phyloP scores from a whole-genome alignment of 2,888 invertebrate genomes.

The Rhimphoctona megacephalus region DNA sequence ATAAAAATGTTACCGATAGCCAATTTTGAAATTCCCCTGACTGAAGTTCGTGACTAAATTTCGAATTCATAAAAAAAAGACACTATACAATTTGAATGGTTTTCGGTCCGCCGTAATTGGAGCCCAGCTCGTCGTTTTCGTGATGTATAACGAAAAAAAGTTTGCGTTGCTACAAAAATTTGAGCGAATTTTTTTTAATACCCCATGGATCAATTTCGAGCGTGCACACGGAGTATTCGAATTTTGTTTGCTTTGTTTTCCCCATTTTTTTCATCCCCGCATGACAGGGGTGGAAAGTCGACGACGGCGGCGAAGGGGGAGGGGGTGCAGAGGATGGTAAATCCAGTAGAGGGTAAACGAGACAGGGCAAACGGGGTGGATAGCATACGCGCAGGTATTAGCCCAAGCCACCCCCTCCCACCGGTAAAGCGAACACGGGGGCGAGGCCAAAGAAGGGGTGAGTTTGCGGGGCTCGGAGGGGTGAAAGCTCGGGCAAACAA shows the following conservation, averaged over 20 bases:
- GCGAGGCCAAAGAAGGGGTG: constrained; percentile 46
- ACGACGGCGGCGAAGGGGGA: constrained; percentile 5
- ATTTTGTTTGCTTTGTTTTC: constrained; percentile 37
- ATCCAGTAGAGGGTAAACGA: constrained; percentile 67
- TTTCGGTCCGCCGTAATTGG: neutral
- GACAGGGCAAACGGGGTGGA: constrained; percentile 65
- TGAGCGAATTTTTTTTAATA: constrained; percentile 4
- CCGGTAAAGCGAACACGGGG: neutral
- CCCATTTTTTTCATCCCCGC: constrained; percentile 6
- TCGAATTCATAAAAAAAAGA: neutral
- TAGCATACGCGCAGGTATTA: constrained; percentile 82
- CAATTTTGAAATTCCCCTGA: neutral
- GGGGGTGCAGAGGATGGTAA: constrained; percentile 34
- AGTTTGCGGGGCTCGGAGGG: constrained; percentile 50
- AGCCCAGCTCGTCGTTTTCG: neutral
- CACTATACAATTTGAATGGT: neutral
- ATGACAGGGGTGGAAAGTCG: constrained; percentile 51
- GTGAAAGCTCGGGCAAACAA: constrained; percentile 73
- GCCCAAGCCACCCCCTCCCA: constrained; percentile 71
- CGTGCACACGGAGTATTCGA: constrained; percentile 13
- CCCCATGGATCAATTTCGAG: constrained; percentile 49
- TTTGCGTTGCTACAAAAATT: neutral
- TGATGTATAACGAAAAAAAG: neutral
- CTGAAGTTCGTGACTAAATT: neutral
- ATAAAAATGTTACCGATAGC: neutral